Conservation (phyloP, 2,888 invertebrate genomes). For the Andrena marginata region DNA sequence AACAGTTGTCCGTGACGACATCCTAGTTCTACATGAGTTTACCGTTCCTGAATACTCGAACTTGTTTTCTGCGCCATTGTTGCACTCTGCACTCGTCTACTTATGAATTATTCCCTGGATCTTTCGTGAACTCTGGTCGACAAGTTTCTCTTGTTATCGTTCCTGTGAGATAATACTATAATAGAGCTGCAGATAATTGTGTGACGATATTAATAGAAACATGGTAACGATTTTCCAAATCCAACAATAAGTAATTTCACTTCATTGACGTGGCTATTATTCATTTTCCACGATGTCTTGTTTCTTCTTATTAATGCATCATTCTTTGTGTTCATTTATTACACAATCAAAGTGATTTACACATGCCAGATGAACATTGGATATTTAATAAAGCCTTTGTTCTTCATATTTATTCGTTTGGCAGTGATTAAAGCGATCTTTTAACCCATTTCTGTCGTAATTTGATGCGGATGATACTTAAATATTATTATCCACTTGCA, state of each 20-base stretch:
- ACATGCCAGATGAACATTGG: too few relatives aligned
- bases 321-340: too few relatives aligned
- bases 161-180: neutral
- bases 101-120: constrained; percentile 29
- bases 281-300: neutral
- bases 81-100: constrained; percentile 9
- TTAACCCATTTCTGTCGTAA: too few relatives aligned
- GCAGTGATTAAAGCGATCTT: too few relatives aligned
- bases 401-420: too few relatives aligned
- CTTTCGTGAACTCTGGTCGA: constrained; percentile 20
- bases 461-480: too few relatives aligned
- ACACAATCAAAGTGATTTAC: too few relatives aligned
- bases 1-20: constrained; percentile 49
- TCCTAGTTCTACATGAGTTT: constrained; percentile 15
- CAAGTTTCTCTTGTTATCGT: constrained; percentile 15
- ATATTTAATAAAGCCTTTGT: too few relatives aligned
- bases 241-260: neutral
- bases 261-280: neutral
- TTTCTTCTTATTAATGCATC: too few relatives aligned
- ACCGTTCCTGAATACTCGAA: constrained; percentile 5
- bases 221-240: neutral
- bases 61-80: constrained; percentile 21
- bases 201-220: neutral
- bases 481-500: too few relatives aligned
- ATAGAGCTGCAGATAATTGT: constrained; percentile 1